phyloP scores from a whole-genome alignment of 2,797 vertebrate genomes.

The Hippoglossus hippoglossus region DNA sequence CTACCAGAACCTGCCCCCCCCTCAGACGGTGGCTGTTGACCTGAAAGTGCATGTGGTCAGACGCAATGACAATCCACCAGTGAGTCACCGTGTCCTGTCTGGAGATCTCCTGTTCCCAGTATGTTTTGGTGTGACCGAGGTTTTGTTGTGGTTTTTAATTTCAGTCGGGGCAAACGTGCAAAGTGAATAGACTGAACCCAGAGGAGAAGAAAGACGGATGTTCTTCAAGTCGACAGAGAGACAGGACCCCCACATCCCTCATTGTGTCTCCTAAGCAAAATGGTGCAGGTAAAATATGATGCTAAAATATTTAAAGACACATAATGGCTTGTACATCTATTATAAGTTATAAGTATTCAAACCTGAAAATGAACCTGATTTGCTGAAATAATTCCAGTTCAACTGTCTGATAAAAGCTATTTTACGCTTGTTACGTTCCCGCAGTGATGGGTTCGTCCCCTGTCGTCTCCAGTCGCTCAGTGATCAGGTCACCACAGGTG shows the following conservation, averaged over 20 bases:
- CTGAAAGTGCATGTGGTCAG: conserved; percentile 89
- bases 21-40: conserved; percentile 93
- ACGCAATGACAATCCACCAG: conserved; percentile 82
- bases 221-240: conserved; percentile 65
- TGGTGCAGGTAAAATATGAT: conserved; percentile 60
- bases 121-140: neutral
- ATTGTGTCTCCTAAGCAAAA: conserved; percentile 71
- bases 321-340: too few species aligned
- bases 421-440: conserved; percentile 11
- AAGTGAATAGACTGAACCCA: conserved; percentile 84
- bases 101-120: neutral
- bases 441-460: conserved; percentile 47
- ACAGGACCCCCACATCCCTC: conserved; percentile 78
- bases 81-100: conserved; percentile 59
- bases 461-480: conserved; percentile 44
- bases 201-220: conserved; percentile 84
- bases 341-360: neutral
- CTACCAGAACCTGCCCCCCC: conserved; percentile 87
- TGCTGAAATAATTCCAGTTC: neutral
- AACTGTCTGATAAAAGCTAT: neutral
- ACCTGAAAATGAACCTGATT: conserved; percentile 3
- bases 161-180: conserved; percentile 80
- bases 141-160: conserved; percentile 40
- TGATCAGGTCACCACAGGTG: conserved; percentile 71
- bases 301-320: neutral